Evolutionary conservation across 1,140 invertebrate genomes (phyloP).

Genomic region (Rhizoglyphus robini): DNA sequence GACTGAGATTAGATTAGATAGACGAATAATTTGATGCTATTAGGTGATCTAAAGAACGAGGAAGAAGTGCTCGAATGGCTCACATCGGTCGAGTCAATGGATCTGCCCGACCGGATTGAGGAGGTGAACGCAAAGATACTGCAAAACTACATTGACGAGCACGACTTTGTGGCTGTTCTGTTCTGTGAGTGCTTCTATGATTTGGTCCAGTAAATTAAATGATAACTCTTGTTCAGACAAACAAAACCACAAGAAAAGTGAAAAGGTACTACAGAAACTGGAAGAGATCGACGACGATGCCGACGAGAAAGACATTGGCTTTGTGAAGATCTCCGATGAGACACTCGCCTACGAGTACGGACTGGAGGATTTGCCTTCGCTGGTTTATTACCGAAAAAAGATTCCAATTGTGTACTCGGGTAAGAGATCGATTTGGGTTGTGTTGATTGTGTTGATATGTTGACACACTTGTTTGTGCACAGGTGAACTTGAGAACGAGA

Average conservation of each 20-base stretch:
- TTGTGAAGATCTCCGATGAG: conserved; percentile 81
- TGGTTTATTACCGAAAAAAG: conserved; percentile 85
- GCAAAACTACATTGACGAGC: conserved; percentile 77
- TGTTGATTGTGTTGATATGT: conserved; percentile 9
- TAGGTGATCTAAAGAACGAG: conserved; percentile 89
- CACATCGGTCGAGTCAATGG: conserved; percentile 83
- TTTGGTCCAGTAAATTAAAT: not conserved
- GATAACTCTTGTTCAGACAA: conserved; percentile 49
- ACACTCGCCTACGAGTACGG: conserved; percentile 76
- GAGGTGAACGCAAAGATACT: conserved; percentile 84
- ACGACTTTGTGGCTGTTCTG: conserved; percentile 76
- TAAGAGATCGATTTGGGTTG: too few species aligned
- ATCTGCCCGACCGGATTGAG: conserved; percentile 83
- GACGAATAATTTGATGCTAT: too few species aligned
- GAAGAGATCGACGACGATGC: conserved; percentile 92
- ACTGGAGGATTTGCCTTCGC: conserved; percentile 64
- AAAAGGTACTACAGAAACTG: conserved; percentile 61
- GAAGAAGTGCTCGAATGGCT: conserved; percentile 76
- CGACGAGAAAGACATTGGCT: conserved; percentile 83
- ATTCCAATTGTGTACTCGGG: conserved; percentile 88
- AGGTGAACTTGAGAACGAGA: conserved; percentile 29
- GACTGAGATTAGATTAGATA: conserved; percentile 72
- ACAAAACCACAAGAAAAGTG: conserved; percentile 77
- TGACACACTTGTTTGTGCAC: too few species aligned
- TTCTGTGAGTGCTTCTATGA: conserved; percentile 63